These are phyloP conservation scores for Oreotrochilus melanogaster DNA, from an alignment of 2,113 vertebrate genomes.

Conservation along the genomic window DNA sequence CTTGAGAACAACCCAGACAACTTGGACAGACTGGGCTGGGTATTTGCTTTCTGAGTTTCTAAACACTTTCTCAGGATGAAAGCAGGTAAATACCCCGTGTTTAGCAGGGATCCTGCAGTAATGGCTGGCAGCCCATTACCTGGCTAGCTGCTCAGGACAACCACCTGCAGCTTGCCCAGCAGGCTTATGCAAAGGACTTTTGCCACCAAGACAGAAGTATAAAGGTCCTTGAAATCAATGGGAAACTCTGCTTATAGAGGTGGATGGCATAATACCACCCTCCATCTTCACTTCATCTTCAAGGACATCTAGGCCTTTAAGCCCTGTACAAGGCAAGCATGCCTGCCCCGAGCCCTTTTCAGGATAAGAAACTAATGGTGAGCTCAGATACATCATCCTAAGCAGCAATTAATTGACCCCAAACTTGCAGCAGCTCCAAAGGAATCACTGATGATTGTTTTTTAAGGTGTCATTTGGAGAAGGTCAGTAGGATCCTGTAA, in stretches of 20 bases:
- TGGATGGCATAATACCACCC: background rate
- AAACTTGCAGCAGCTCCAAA: slow-evolving; percentile 11
- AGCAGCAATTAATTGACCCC: slow-evolving; percentile 57
- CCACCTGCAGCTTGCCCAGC: background rate
- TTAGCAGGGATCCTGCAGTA: background rate
- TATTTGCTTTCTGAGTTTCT: background rate
- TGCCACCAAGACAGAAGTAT: background rate
- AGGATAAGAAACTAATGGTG: background rate
- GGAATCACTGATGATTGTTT: background rate
- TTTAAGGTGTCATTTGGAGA: slow-evolving; percentile 43
- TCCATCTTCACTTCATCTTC: background rate
- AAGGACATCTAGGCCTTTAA: background rate
- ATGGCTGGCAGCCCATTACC: accelerated
- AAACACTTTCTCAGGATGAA: background rate
- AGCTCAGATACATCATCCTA: slow-evolving; percentile 39
- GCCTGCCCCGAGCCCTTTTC: background rate
- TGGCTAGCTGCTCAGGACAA: background rate
- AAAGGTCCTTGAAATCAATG: background rate
- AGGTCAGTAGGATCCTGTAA: slow-evolving; percentile 21
- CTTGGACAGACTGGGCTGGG: background rate
- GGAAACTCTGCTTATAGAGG: background rate
- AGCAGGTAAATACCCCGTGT: background rate
- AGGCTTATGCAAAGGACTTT: background rate
- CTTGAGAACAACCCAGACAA: background rate
- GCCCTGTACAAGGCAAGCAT: background rate